phyloP scores from a whole-genome alignment of 1,140 invertebrate species.

The Diachasma alloeum region DNA sequence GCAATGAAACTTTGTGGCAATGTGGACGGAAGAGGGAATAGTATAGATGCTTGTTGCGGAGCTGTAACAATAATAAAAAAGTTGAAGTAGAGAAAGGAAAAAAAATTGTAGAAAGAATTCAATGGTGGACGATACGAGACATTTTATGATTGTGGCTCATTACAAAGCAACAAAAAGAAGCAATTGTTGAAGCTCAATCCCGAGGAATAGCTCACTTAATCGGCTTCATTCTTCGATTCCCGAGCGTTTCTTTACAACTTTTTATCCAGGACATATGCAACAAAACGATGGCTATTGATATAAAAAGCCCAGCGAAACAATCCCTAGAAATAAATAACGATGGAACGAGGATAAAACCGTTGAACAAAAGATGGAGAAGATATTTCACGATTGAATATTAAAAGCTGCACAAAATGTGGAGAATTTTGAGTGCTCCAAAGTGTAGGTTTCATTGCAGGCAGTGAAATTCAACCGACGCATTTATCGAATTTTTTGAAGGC shows the following conservation, averaged over 20 bases:
- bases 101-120: neutral
- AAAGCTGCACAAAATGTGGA: neutral
- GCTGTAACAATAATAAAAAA: neutral
- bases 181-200: neutral
- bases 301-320: neutral
- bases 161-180: neutral
- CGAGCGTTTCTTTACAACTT: neutral
- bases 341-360: neutral
- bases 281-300: neutral
- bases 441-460: too few species aligned
- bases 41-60: neutral
- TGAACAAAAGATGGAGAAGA: neutral
- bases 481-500: too few species aligned
- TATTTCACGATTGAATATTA: neutral
- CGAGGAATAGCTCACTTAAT: neutral
- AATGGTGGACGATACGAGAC: neutral
- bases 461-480: too few species aligned
- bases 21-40: neutral
- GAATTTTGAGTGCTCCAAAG: too few species aligned
- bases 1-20: constrained; percentile 3
- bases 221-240: constrained; percentile 6
- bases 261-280: neutral
- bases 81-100: neutral
- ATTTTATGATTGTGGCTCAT: constrained; percentile 3
- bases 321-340: neutral